These are phyloP conservation scores for Ataeniobius toweri DNA, from an alignment of 2,797 vertebrate species.

Conservation along the genomic window DNA sequence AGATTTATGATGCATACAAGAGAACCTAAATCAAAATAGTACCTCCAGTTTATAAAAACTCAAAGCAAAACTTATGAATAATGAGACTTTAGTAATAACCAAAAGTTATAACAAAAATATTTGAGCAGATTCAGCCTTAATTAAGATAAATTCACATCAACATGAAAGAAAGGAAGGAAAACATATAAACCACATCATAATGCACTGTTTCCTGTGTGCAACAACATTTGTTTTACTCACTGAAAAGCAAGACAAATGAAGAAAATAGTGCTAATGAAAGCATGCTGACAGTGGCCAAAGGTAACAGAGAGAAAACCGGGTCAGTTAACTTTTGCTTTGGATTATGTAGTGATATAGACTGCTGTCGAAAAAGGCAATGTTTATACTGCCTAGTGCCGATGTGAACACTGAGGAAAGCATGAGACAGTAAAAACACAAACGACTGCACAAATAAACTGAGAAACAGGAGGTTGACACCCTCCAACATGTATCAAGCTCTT, in stretches of 20 bases:
- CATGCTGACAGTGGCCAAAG: constrained; percentile 67
- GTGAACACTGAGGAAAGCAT: constrained; percentile 10
- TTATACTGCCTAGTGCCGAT: not conserved
- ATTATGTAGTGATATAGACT: constrained; percentile 11
- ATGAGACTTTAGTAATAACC: not conserved
- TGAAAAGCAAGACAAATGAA: constrained; percentile 40
- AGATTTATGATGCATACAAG: not conserved
- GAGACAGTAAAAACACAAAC: constrained; percentile 7
- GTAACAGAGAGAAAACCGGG: constrained; percentile 66
- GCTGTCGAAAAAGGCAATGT: constrained; percentile 29
- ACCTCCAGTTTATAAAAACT: not conserved
- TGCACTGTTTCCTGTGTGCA: constrained; percentile 48
- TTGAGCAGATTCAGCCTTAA: constrained; percentile 11
- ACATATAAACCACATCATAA: constrained; percentile 34
- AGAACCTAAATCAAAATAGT: not conserved
- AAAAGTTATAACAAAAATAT: constrained; percentile 3
- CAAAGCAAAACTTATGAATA: not conserved
- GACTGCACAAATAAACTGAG: not conserved
- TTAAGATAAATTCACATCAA: constrained; percentile 8
- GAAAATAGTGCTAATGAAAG: constrained; percentile 49
- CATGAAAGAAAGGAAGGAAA: constrained; percentile 6
- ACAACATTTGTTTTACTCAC: constrained; percentile 53
- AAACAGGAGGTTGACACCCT: not conserved
- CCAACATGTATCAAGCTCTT: not conserved
- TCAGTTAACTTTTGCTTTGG: constrained; percentile 40